A percentile compares a stretch with the other conserved stretches of the same genome.
Conservation (phyloP, 2,113 vertebrate species). For the Naja naja region DNA sequence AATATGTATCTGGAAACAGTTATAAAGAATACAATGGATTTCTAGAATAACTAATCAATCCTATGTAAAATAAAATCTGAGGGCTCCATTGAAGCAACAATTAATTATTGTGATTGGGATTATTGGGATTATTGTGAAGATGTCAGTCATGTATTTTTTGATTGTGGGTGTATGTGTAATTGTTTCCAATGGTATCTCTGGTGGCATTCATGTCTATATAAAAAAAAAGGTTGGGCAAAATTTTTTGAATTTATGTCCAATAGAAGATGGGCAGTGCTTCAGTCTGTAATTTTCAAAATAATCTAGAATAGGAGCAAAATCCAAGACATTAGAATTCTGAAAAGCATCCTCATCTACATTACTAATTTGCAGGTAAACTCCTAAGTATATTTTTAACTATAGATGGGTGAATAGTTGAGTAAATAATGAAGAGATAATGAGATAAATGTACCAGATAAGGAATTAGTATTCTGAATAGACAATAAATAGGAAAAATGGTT, state of each 20-base stretch:
- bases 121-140: neutral
- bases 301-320: neutral
- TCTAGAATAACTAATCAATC: neutral
- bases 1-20: neutral
- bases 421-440: neutral
- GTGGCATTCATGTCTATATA: neutral
- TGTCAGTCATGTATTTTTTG: neutral
- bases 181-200: neutral
- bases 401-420: neutral
- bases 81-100: neutral
- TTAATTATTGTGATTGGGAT: neutral
- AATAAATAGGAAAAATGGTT: neutral
- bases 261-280: neutral
- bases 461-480: neutral
- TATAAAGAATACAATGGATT: neutral
- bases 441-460: neutral
- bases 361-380: neutral
- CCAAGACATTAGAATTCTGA: neutral
- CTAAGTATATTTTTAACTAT: neutral
- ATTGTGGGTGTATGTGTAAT: neutral
- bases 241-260: neutral
- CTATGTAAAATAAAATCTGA: neutral
- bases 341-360: neutral
- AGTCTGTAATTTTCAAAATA: neutral
- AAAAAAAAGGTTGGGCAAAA: neutral